These are phyloP conservation scores for Hoplodrina ambigua DNA, from an alignment of 2,888 invertebrate genomes.

Conservation along the genomic window DNA sequence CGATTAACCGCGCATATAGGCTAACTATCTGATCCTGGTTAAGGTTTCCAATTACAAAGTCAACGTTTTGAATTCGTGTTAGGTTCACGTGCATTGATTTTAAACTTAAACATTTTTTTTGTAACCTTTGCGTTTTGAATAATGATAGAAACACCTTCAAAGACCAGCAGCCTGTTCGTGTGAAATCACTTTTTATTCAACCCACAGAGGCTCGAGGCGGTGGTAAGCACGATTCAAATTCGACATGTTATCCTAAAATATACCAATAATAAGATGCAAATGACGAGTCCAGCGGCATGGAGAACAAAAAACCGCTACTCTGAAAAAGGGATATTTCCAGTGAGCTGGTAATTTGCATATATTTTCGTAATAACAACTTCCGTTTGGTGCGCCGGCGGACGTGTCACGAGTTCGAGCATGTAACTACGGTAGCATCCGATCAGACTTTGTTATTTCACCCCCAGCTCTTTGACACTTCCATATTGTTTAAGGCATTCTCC, in stretches of 20 bases:
- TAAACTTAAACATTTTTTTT: conserved; percentile 68
- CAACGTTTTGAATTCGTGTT: conserved; percentile 53
- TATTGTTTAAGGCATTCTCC: conserved; percentile 51
- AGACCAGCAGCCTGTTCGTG: conserved; percentile 68
- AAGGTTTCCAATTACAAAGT: conserved; percentile 69
- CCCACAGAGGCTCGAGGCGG: conserved; percentile 74
- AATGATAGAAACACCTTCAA: conserved; percentile 62
- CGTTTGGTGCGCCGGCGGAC: conserved; percentile 79
- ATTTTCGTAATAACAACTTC: conserved; percentile 88
- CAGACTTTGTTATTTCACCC: conserved; percentile 64
- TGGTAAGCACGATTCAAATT: conserved; percentile 82
- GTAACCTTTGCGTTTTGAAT: conserved; percentile 73
- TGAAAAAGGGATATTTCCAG: conserved; percentile 80
- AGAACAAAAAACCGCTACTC: conserved; percentile 78
- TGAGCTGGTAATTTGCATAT: conserved; percentile 85
- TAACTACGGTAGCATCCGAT: conserved; percentile 69
- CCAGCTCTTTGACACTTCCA: conserved; percentile 52
- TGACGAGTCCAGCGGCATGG: conserved; percentile 79
- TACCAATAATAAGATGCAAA: conserved; percentile 87
- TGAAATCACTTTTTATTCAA: conserved; percentile 83
- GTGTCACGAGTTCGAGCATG: conserved; percentile 76
- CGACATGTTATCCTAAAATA: conserved; percentile 85
- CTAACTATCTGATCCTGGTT: conserved; percentile 71
- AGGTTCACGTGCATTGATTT: conserved; percentile 62
- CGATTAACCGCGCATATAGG: conserved; percentile 79